Base-by-base conservation (phyloP, 2,797 vertebrate species). In the Carduelis carduelis region DNA sequence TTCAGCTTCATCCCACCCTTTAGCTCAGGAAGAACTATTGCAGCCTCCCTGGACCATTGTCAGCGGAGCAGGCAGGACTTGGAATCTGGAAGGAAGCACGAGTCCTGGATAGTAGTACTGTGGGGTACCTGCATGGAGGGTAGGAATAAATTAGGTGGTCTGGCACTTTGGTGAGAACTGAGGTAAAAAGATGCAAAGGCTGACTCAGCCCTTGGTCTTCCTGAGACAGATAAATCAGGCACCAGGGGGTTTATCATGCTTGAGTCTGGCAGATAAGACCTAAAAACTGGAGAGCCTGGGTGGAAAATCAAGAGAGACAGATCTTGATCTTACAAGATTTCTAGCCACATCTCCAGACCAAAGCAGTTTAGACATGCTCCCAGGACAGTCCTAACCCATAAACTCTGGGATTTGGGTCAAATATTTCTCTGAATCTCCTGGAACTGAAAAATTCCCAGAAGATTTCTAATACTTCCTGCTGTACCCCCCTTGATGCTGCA, bases 241-340 rank as follows among this genome's bases (percentile, higher is more conserved):
- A 94, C 50, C n/a, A n/a, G 28, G 35, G 87, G 49, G 55, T 90
- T 95, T 93, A 91, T 84, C 79, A 61, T 28, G 41, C 59, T 90
- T 53, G 27, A 76, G 61, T 72, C 93, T 90, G 79, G 60, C 50
- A 96, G 95, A 89, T 95, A 96, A 95, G 60, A 78, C 75, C 84
- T 70, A 49, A 74, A 89, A 96, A 78, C 43, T n/a, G 5, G 41
- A 87, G 34, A 82, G 61, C 28, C 50, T 71, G 37, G 46, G 55
- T 91, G 66, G 72, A 72, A 81, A 93, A 86, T 63, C 87, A 86
- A 89, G 72, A 94, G 44, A 89, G 57, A 53, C 28, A 87, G 85
- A 89, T 64, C 63, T 30, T 2, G 15, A 71, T 71, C 78, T 77
- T 65, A 82, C 23, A 69, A 77, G 41, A 93, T 90, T 94, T 79